Base-by-base conservation (phyloP, 1,140 invertebrate species). In the Chironomus tepperi region DNA sequence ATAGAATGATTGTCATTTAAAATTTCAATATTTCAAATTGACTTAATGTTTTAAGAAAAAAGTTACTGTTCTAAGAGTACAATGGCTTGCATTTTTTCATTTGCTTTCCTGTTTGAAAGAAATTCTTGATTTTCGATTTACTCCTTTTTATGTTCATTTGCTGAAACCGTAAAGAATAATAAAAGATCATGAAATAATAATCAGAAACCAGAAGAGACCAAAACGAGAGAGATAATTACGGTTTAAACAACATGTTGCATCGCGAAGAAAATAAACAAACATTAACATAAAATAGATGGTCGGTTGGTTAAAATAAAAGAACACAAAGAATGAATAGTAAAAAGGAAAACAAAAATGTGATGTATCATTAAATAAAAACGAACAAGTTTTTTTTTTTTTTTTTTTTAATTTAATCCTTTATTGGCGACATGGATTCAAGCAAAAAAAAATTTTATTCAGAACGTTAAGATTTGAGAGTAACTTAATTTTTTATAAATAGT, bases 321-420 rank as follows among this genome's bases (percentile, higher is more conserved):
- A 18, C 7, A 70, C n/a, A 70, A 18, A 70, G 10, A 21, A 70
- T 10, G 65, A 67, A 67, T 10, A 2, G 7, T 19, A 67, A 70
- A 18, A 70, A 7, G 19, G 19, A 70, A 19, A 70, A 19, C n/a
- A 7, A 70, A 2, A 70, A 70, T 16, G 47, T n/a, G 47, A 57
- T 70, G 65, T 70, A 70, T 70, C 65, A 70, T 70, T 70, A 70
- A 70, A 16, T 9, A 70, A 70, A n/a, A 12, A 18, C 7, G 16
- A 70, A 70, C 65, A 70, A 70, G 65, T 70, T 70, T 34, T 34
- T 70, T 10, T 70, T 12, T 7, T 21, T 18, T 70, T 70, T 70
- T 34, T 34, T 70, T 10, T 70, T 12, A 16, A 70, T 18, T 70
- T 70, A 70, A 70, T 70, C 65, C 65, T 70, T 70, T 19, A 70